Base-by-base conservation (phyloP, 2,113 vertebrate genomes). In the Arizona elegans region DNA sequence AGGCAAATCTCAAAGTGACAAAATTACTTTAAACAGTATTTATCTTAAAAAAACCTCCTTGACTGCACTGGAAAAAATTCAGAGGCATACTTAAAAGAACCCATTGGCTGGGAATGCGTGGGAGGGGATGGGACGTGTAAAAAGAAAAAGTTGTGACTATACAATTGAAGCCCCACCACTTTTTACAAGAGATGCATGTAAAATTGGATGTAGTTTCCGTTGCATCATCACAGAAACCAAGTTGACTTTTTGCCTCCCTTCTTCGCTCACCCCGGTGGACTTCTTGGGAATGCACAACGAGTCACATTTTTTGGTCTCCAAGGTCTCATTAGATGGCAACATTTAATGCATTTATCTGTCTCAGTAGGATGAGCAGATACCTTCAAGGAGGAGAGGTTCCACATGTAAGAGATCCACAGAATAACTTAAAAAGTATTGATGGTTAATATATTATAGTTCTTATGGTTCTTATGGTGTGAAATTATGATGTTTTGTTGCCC, bases 1-100 rank as follows among this genome's bases (percentile, higher is more conserved):
- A 91, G 54, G 21, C 56, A 94, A 93, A 26, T 86, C 86, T 90
- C 59, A 53, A n/a, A 50, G 1, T 86, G 55, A 17, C n/a, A 93
- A 19, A 23, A 11, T 24, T 43, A 26, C 75, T 81, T 81, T 81
- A 38, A 81, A 81, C 33, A 21, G 26, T 6, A 24, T 0, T 0
- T 24, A 5, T 58, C 93, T 33, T 29, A 92, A 70, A 26, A 26
- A 62, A 62, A 15, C 58, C 19, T 5, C 5, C 29, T 52, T 56
- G 21, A 12, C 53, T 58, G 10, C 38, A 23, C 26, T 24, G 19
- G 54, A 26, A 85, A 56, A 43, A 91, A 91, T 17, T 13, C 65
- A 75, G 29, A 75, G 65, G 17, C 75, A 38, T 43, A 19, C 17
- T 43, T 81, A 81, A 81, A 9, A 43, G 33, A 21, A 81, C 33